Evolutionary conservation across 2,797 vertebrate species (phyloP), one percentile per base, ranked within the genome.

Genomic region (Syngnathus rostellatus): DNA sequence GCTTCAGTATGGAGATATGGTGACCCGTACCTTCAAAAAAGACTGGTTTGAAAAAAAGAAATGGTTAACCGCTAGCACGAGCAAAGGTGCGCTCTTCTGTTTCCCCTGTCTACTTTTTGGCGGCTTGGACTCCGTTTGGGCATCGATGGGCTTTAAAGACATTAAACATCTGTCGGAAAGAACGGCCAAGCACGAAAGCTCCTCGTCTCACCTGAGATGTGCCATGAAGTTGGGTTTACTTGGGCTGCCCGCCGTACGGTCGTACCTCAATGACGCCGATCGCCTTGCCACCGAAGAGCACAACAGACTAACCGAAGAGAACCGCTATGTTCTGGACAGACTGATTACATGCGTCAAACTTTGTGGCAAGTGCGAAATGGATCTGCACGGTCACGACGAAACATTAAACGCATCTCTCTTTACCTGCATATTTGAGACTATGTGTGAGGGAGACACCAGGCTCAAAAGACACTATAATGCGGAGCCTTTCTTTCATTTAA

Each of bases 81-180:
- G 40, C 43, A 61, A 65, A n/a, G 23, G 60, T 17, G 38, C 68
- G 12, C 68, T 62, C 17, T 65, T 65, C 39, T 70, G 68, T 19
- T 70, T 70, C 41, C 68, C 63, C 0, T 70, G 63, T 38, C 39
- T 70, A 17, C 68, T 70, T 8, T 69, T 59, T 43, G 68, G 68
- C 12, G 68, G 68, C 5, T n/a, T 51, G 50, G 45, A 64, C 62
- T 37, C 62, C 6, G 46, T 39, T 19, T 64, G 62, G 62, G 31
- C 62, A 8, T 48, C 39, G 41, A 25, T 37, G 8, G 61, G 67
- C 3, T 68, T 55, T 31, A 68, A 55, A 40, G 67, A 68, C 43
- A 31, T 68, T 16, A 68, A 68, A 39, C 67, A 68, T 39, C 62
- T 68, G 14, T 68, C 67, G 1, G 67, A 68, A 38, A 55, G 51